Conservation (phyloP, 53 echinoderm and acorn worm genomes). For the Holothuria scabra region DNA sequence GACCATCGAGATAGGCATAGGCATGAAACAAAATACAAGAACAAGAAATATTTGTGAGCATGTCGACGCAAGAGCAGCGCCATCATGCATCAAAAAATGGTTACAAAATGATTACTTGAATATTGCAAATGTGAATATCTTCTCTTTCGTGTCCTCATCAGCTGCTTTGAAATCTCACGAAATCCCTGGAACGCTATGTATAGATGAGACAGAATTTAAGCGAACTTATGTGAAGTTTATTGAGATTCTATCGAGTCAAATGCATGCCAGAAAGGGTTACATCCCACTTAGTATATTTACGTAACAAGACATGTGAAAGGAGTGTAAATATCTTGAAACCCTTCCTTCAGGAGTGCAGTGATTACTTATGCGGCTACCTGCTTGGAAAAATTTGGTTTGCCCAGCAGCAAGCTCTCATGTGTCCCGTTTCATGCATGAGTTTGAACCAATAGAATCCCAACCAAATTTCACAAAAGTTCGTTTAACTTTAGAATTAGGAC, state of each 20-base stretch:
- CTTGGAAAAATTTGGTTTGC: neutral
- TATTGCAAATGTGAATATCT: too few relatives aligned
- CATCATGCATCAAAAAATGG: too few relatives aligned
- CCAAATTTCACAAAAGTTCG: neutral
- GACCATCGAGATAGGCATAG: too few relatives aligned
- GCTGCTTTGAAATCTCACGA: slow-evolving; percentile 14
- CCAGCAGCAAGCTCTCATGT: slow-evolving; percentile 15
- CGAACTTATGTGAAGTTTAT: slow-evolving; percentile 11
- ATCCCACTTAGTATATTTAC: slow-evolving; percentile 2
- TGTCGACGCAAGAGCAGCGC: too few relatives aligned
- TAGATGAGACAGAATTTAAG: slow-evolving; percentile 26
- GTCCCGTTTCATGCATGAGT: neutral
- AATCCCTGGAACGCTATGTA: neutral
- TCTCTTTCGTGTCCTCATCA: neutral
- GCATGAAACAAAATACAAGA: too few relatives aligned
- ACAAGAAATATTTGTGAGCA: too few relatives aligned
- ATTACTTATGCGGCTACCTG: too few relatives aligned
- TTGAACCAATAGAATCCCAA: neutral
- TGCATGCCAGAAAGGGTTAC: neutral
- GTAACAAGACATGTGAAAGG: neutral
- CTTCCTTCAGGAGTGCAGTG: neutral
- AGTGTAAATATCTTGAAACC: neutral
- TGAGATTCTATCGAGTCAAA: neutral
- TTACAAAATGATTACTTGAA: too few relatives aligned
- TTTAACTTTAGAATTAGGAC: too few relatives aligned